These are phyloP conservation scores for Dysmachus trigonus DNA, from an alignment of 2,888 invertebrate genomes.

Conservation along the genomic window DNA sequence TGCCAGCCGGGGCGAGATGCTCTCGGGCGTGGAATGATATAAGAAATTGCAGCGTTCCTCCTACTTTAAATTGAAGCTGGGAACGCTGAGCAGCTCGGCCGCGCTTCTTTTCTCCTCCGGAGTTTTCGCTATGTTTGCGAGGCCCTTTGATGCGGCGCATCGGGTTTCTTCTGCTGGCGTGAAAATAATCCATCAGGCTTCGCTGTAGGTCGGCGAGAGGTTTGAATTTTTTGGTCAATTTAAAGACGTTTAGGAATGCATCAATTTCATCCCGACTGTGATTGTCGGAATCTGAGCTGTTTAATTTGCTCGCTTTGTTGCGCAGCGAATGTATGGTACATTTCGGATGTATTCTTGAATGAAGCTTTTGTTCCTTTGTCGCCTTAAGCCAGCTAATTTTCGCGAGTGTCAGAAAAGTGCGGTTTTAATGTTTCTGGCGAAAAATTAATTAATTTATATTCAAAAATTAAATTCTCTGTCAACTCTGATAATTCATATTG, in stretches of 20 bases:
- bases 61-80: neutral
- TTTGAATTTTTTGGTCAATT: slow-evolving; percentile 17
- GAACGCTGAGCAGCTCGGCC: neutral
- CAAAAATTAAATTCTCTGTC: too few relatives aligned
- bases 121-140: neutral
- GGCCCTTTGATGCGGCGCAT: neutral
- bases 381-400: neutral
- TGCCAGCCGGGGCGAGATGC: neutral
- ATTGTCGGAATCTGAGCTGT: neutral
- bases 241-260: neutral
- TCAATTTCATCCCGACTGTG: neutral
- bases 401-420: neutral
- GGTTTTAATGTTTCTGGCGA: neutral
- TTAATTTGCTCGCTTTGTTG: neutral
- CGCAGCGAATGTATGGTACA: neutral
- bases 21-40: neutral
- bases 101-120: neutral
- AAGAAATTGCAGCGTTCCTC: neutral
- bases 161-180: neutral
- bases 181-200: slow-evolving; percentile 8
- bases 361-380: neutral
- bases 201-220: slow-evolving; percentile 2
- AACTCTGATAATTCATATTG: too few relatives aligned
- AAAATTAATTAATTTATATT: neutral
- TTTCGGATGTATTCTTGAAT: neutral